phyloP scores from a whole-genome alignment of 2,888 invertebrate species.

The Kryphioiulus occultus region DNA sequence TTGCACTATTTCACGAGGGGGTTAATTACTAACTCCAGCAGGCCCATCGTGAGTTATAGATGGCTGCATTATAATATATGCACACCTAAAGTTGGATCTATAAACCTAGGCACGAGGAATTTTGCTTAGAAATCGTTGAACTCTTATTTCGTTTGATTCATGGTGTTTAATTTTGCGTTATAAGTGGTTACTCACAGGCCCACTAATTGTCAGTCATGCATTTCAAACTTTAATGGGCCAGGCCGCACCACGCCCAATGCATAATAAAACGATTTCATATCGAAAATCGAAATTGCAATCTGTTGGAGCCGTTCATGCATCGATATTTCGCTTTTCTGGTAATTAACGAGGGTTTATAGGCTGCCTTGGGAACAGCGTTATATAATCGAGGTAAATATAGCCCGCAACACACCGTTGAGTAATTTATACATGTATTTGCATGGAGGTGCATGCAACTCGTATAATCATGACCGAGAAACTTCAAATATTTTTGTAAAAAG shows the following conservation, averaged over 20 bases:
- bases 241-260: background rate
- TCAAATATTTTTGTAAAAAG: background rate
- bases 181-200: background rate
- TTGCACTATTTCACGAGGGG: background rate
- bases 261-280: background rate
- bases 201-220: conserved; percentile 3
- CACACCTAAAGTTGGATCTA: background rate
- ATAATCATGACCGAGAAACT: background rate
- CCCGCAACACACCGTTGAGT: background rate
- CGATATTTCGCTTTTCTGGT: background rate
- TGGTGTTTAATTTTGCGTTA: background rate
- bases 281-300: conserved; percentile 5
- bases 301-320: background rate
- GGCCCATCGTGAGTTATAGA: background rate
- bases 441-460: background rate
- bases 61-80: background rate
- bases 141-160: conserved; percentile 5
- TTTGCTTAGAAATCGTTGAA: background rate
- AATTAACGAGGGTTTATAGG: background rate
- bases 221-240: background rate
- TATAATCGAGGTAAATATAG: conserved; percentile 5
- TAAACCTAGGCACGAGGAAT: background rate
- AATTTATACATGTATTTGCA: conserved; percentile 5
- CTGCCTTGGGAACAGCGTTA: background rate
- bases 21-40: background rate